A percentile compares a stretch with the other conserved stretches of the same genome.
These are phyloP conservation scores for Punctoribates punctum DNA, from an alignment of 2,888 invertebrate genomes.

Conservation along the genomic window DNA sequence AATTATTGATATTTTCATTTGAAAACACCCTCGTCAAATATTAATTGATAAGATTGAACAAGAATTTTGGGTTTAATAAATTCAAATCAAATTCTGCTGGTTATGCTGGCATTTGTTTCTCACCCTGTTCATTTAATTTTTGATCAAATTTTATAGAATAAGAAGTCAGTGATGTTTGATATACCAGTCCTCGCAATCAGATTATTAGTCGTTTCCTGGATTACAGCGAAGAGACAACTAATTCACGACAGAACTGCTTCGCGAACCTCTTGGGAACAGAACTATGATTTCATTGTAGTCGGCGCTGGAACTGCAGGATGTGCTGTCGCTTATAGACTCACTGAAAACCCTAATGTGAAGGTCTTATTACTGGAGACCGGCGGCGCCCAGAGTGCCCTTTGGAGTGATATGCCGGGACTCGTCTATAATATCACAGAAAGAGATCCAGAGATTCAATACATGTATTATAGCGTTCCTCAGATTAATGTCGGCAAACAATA, in stretches of 20 bases:
- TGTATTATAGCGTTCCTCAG: not conserved
- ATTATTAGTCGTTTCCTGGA: not conserved
- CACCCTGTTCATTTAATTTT: too few relatives aligned
- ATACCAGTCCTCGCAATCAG: not conserved
- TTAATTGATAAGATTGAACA: too few relatives aligned
- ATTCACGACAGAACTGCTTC: not conserved
- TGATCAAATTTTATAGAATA: too few relatives aligned
- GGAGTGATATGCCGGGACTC: not conserved
- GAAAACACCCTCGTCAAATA: too few relatives aligned
- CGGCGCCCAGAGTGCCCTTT: not conserved
- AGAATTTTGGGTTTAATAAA: too few relatives aligned
- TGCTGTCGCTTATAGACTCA: not conserved
- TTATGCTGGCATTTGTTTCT: too few relatives aligned
- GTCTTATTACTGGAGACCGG: not conserved
- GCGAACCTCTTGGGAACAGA: not conserved
- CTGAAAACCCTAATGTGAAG: not conserved
- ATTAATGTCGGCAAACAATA: not conserved
- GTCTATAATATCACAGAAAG: not conserved
- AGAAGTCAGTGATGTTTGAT: too few relatives aligned
- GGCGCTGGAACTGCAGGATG: not conserved
- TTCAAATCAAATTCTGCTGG: too few relatives aligned
- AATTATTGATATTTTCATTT: too few relatives aligned
- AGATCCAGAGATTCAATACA: not conserved
- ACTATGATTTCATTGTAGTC: not conserved
- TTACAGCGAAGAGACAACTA: not conserved